A percentile compares a stretch with the other conserved stretches of the same genome.
phyloP scores from a whole-genome alignment of 2,888 invertebrate genomes.

The Agapostemon virescens region DNA sequence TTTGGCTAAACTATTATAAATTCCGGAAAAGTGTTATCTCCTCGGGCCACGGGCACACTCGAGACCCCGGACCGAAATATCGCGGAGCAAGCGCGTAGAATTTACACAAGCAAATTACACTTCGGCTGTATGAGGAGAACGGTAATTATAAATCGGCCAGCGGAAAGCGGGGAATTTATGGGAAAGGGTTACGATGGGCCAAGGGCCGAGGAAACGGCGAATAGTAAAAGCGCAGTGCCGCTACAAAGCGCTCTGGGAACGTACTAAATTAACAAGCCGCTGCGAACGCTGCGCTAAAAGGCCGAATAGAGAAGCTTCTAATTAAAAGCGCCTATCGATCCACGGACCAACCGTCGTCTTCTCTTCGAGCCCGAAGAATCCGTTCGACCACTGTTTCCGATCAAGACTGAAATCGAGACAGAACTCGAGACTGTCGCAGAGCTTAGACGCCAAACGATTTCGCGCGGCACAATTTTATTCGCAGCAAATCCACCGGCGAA shows the following conservation, averaged over 20 bases:
- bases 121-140: slow-evolving; percentile 54
- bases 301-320: slow-evolving; percentile 39
- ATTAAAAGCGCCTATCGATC: slow-evolving; percentile 51
- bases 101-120: slow-evolving; percentile 66
- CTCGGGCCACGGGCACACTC: slow-evolving; percentile 25
- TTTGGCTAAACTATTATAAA: slow-evolving; percentile 39
- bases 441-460: not conserved
- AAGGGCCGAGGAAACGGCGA: slow-evolving; percentile 57
- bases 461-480: too few species aligned
- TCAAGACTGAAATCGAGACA: too few species aligned
- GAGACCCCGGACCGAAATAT: slow-evolving; percentile 51
- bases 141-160: slow-evolving; percentile 67
- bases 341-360: not conserved
- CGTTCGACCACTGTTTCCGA: not conserved
- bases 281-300: slow-evolving; percentile 18
- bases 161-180: slow-evolving; percentile 60
- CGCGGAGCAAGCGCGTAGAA: slow-evolving; percentile 53
- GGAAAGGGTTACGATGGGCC: slow-evolving; percentile 55
- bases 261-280: slow-evolving; percentile 46
- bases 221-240: slow-evolving; percentile 47
- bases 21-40: slow-evolving; percentile 48
- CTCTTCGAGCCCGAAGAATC: not conserved
- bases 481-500: too few species aligned
- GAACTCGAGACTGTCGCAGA: too few species aligned
- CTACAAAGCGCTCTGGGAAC: slow-evolving; percentile 14